Conservation (phyloP, 2,888 invertebrate genomes). For the Caenorhabditis zanzibari region DNA sequence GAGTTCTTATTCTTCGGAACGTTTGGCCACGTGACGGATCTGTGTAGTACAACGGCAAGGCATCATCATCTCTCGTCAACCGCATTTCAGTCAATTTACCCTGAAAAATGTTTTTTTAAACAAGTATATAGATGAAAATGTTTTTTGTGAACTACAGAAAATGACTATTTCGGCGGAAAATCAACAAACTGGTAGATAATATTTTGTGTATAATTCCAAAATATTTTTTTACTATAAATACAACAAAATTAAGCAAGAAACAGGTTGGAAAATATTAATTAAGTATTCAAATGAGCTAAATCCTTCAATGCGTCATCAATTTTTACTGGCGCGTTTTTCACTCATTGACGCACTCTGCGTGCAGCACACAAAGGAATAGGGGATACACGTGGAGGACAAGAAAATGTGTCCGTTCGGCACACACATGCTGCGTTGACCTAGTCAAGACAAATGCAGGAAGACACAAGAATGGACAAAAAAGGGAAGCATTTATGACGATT, state of each 20-base stretch:
- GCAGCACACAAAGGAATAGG: background rate
- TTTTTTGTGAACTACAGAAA: too few relatives aligned
- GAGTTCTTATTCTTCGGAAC: slow-evolving; percentile 44
- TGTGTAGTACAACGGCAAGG: slow-evolving; percentile 53
- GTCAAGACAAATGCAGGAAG: background rate
- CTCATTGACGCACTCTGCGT: background rate
- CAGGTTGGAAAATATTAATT: background rate
- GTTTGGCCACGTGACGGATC: slow-evolving; percentile 33
- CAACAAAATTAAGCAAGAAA: background rate
- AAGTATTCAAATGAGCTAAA: background rate
- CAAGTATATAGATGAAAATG: too few relatives aligned
- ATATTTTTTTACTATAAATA: too few relatives aligned
- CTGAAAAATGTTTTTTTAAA: slow-evolving; percentile 35
- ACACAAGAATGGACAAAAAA: background rate
- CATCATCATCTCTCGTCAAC: slow-evolving; percentile 47
- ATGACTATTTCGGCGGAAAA: background rate
- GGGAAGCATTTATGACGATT: background rate
- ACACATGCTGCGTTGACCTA: slow-evolving; percentile 17
- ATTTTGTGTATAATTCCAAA: background rate
- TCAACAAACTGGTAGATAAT: background rate
- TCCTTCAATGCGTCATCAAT: background rate
- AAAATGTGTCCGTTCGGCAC: slow-evolving; percentile 13
- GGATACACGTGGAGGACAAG: slow-evolving; percentile 16
- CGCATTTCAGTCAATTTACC: slow-evolving; percentile 61
- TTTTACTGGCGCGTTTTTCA: background rate